Evolutionary conservation across 1,140 invertebrate species (phyloP), one percentile per base, ranked within the genome.

Genomic region (Chrysopa pallens): DNA sequence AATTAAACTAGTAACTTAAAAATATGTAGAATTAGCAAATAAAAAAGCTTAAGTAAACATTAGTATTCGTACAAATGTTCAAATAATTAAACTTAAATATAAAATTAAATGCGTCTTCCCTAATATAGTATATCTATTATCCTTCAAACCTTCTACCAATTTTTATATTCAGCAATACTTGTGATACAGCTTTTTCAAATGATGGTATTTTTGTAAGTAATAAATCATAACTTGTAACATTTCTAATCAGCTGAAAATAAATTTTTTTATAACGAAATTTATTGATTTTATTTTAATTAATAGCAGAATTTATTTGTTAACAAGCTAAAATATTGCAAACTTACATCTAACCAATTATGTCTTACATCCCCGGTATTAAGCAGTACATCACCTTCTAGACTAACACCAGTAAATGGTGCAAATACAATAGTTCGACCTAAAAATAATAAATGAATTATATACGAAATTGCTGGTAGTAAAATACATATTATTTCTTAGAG

Each of bases 321-420:
- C 37, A 38, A 40, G 15, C 13, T 13, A 12, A 38, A 23, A 39
- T 42, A 27, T 38, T 39, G 14, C 42, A 11, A 45, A 61, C 72
- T 73, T 68, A 85, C 79, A 63, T 89, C 84, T 38, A 90, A 65
- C 88, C 88, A 92, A 63, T 88, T 87, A 53, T 86, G 76, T 42
- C 86, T 66, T 17, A 92, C 87, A 74, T 92, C 88, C 9, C 84
- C 86, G 47, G 81, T 89, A 59, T 84, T 88, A 1, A 94, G 69
- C 67, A 83, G 82, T 13, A 94, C 76, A 54, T 85, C 77, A 2
- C 88, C 88, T 54, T 91, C 82, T 33, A 91, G 66, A 57, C 78
- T 85, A 6, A 93, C 79, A 11, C 89, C 88, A 15, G 87, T 90
- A 51, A 88, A 83, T 54, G 78, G 79, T 1, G 84, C 85, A 68